Evolutionary conservation across 2,888 invertebrate species (phyloP), one percentile per base, ranked within the genome.

Genomic region (Oxyteleia sp.): DNA sequence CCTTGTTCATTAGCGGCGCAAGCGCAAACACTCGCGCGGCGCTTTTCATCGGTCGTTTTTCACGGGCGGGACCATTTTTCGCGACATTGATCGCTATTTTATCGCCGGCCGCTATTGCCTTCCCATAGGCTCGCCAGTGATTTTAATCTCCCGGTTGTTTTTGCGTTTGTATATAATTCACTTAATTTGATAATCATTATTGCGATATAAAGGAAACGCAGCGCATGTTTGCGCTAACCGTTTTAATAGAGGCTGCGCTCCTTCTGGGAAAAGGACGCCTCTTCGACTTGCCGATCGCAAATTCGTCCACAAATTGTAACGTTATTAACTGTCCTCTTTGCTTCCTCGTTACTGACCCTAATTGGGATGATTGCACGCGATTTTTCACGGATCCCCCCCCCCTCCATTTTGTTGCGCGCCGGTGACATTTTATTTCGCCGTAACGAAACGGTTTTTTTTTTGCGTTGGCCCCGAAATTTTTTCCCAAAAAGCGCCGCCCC

Each of bases 101-200:
- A 72, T 59, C 47, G 66, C 35, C 32, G 29, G 3, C 32, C 45
- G 15, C 18, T 18, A 45, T 45, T 45, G 18, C 15, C 18, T 45
- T 45, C 45, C 18, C 45, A 45, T 45, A 45, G 45, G 16, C 18
- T 45, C 16, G 18, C 1, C 45, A 18, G 45, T 16, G 18, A 55
- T 63, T 55, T 38, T 32, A 47, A 79, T 23, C 66, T 49, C 23
- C 26, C 38, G 45, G 32, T 18, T 15, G 51, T 55, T 64, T 64
- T 29, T 23, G 35, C 49, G 51, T 38, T 35, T 32, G 20, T 41
- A 38, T 57, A 51, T 71, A 35, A 79, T 64, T 43, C 59, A n/a
- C 45, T 63, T 80, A 78, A 69, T 78, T 63, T 68, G 61, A 69
- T 78, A 69, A 78, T 78, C 63, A 38, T 78, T 69, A 64, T 43